Evolutionary conservation across 2,113 vertebrate species (phyloP).

Genomic region (Malurus elegans): DNA sequence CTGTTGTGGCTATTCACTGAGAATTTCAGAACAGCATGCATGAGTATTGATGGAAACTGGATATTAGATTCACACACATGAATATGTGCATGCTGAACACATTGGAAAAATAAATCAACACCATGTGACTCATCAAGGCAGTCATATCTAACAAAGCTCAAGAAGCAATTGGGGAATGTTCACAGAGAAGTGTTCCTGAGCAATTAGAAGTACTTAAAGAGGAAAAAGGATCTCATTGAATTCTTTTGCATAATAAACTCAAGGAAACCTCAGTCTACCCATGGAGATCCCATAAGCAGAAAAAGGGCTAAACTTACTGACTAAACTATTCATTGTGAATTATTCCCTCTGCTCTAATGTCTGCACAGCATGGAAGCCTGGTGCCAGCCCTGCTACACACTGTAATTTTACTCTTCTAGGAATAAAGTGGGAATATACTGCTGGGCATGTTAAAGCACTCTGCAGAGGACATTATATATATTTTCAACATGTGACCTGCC

Average conservation of each 20-base stretch:
- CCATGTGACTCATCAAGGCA: constrained; percentile 44
- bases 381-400: constrained; percentile 33
- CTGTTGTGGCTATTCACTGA: neutral
- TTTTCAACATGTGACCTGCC: constrained; percentile 41
- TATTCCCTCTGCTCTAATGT: constrained; percentile 53
- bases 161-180: constrained; percentile 14
- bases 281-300: constrained; percentile 32
- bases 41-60: constrained; percentile 8
- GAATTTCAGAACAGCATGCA: neutral
- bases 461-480: constrained; percentile 38
- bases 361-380: constrained; percentile 41
- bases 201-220: constrained; percentile 45
- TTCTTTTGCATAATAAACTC: constrained; percentile 50
- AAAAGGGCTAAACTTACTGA: constrained; percentile 56
- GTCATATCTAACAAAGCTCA: constrained; percentile 31
- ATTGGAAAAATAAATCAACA: constrained; percentile 57
- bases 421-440: constrained; percentile 51
- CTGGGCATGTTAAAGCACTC: constrained; percentile 48
- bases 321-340: constrained; percentile 58
- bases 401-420: constrained; percentile 60
- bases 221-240: constrained; percentile 38
- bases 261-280: constrained; percentile 51
- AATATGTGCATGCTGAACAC: neutral
- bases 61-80: neutral
- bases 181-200: constrained; percentile 23